Evolutionary conservation across 2,888 invertebrate genomes (phyloP).

Genomic region (Agonopterix alstromeriana): DNA sequence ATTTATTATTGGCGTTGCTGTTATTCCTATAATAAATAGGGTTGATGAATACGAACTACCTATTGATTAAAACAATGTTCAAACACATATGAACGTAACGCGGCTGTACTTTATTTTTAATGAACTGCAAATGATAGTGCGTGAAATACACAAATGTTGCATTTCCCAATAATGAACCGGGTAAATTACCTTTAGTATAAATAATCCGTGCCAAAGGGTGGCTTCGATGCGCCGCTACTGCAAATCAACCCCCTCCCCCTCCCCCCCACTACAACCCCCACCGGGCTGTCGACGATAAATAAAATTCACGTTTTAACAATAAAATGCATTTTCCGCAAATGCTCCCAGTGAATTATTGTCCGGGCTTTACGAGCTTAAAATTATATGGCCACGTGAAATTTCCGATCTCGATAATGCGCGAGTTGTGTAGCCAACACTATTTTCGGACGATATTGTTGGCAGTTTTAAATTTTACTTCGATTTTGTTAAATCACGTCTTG

Average conservation of each 20-base stretch:
- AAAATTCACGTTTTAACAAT: conserved; percentile 78
- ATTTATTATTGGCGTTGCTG: neutral
- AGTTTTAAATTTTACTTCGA: conserved; percentile 18
- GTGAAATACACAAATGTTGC: conserved; percentile 69
- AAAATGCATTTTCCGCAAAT: conserved; percentile 78
- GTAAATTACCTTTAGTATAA: conserved; percentile 74
- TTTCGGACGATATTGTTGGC: conserved; percentile 35
- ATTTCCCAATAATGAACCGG: conserved; percentile 73
- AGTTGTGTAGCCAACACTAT: conserved; percentile 52
- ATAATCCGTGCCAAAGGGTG: conserved; percentile 73
- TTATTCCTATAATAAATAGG: neutral
- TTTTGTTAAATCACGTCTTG: conserved; percentile 18
- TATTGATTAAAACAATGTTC: neutral
- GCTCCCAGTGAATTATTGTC: conserved; percentile 72
- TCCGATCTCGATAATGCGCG: conserved; percentile 72
- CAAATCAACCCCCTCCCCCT: conserved; percentile 55
- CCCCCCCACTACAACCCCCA: conserved; percentile 37
- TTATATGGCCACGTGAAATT: conserved; percentile 75
- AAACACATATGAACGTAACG: conserved; percentile 10
- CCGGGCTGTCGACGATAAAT: conserved; percentile 72
- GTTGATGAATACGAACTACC: neutral
- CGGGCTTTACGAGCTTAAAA: conserved; percentile 76
- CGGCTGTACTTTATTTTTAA: conserved; percentile 47
- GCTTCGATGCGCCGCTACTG: conserved; percentile 68
- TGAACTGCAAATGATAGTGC: conserved; percentile 67